Conservation (phyloP, 2,113 vertebrate genomes). For the Galeopterus variegatus region DNA sequence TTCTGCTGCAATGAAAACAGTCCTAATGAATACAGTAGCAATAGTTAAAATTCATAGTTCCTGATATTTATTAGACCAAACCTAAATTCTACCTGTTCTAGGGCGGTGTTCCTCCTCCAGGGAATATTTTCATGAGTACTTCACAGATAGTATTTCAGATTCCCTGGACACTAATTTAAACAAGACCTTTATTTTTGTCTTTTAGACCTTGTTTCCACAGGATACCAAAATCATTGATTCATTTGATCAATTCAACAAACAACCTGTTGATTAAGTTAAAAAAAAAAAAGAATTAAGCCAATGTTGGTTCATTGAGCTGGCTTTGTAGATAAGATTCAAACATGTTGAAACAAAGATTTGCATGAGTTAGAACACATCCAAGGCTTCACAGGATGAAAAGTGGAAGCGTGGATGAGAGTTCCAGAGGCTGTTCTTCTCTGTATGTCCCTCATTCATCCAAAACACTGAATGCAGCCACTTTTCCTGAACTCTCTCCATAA, state of each 20-base stretch:
- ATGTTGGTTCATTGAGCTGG: background rate
- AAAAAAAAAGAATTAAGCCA: background rate
- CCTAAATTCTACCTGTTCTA: background rate
- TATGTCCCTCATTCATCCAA: background rate
- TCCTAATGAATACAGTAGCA: background rate
- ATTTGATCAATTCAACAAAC: slow-evolving; percentile 59
- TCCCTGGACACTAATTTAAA: background rate
- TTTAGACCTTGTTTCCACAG: background rate
- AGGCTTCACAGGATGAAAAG: background rate
- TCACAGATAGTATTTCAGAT: background rate
- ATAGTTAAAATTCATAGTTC: background rate
- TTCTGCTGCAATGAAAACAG: background rate
- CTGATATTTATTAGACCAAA: background rate
- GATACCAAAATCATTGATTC: slow-evolving; percentile 35
- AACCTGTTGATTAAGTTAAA: slow-evolving; percentile 20
- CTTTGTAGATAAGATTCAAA: background rate
- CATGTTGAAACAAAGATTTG: background rate
- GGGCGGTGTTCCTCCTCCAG: background rate
- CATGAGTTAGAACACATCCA: background rate
- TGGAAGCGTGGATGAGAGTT: background rate
- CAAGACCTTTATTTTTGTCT: background rate
- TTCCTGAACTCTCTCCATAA: background rate
- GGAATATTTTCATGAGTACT: background rate
- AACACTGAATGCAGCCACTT: background rate
- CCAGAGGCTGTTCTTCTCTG: background rate